Evolutionary conservation across 2,113 vertebrate species (phyloP), one percentile per base, ranked within the genome.

Genomic region (Kryptolebias marmoratus): DNA sequence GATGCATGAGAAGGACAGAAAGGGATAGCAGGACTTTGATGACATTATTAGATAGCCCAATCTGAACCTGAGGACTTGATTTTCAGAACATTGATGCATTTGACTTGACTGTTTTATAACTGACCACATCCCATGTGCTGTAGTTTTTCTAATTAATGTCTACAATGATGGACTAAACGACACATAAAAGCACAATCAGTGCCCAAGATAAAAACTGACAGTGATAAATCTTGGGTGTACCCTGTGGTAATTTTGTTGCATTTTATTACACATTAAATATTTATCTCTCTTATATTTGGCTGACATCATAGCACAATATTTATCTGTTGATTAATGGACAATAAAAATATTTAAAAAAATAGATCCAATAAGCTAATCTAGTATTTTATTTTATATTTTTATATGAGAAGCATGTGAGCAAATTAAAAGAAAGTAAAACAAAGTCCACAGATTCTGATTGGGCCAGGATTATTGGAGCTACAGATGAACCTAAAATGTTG

Each of bases 21-120:
- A 85, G 69, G 73, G 55, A 76, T 72, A 79, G 79, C 80, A 87
- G 89, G 82, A 90, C 89, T 92, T 92, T 91, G 90, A 92, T 90
- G 89, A 82, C 59, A 15, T 59, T 9, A 62, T 63, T 54, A 64
- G 76, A 66, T 36, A 68, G 79, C 71, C 48, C 73, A 81, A 88
- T 84, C 75, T 64, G 63, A 86, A 71, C 59, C 71, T 27, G 31
- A 63, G 53, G 77, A 84, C 69, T 75, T 64, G 16, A 13, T 56
- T 78, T 78, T 76, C 58, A 49, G 18, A 54, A 0, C 0, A 47
- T 31, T 22, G 27, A 39, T 0, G 11, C 15, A 4, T 73, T 57
- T 48, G 1, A 1, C 50, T 22, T 48, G 11, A 27, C 9, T 1
- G 42, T 75, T 36, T 69, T 10, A 58, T 22, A 11, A 4, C 45